Evolutionary conservation across 53 echinoderm and acorn worm species (phyloP), one percentile per base, ranked within the genome.

Genomic region (Arbacia lixula): DNA sequence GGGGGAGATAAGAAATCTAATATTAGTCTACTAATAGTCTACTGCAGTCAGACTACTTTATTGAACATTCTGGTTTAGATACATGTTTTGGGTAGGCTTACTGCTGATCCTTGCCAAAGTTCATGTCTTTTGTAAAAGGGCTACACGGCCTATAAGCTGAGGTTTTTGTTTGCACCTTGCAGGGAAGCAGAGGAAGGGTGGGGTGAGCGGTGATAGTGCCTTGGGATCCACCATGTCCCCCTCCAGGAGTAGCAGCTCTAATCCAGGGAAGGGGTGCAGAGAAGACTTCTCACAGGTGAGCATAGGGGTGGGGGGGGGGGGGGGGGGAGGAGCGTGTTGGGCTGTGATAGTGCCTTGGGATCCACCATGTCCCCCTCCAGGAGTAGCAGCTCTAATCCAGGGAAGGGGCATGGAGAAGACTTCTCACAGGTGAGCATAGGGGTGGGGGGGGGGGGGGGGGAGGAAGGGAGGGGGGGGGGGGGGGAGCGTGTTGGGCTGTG

Each of bases 391-490:
- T 69, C 40, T 35, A n/a, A n/a, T n/a, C 5, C 71, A 27, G 35
- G 36, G 39, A 53, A 53, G 46, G 74, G 52, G 33, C 14, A 6
- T n/a, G n/a, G 43, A 53, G 74, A 53, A 53, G 49, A 74, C 21
- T 43, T 74, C 43, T 8, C 42, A 28, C 53, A 51, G 53, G 74
- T 77, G 36, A 71, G 57, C 12, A 46, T 46, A 8, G 14, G 8
- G 8, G 14, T 46, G 8, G 14, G 46, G 14, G 46, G 46, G 14
- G 46, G 77, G 77, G 10, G 37, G 37, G 58, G 58, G 37, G 77
- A 77, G 77, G 40, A 77, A 39, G 39, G 77, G 58, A 33, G 77
- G 77, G n/a, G n/a, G n/a, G n/a, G n/a, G n/a, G n/a, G n/a, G n/a
- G n/a, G n/a, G n/a, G n/a, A n/a, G n/a, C n/a, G n/a, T n/a, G 21